phyloP scores from a whole-genome alignment of 1,140 invertebrate genomes.

The Calliopsis andreniformis region DNA sequence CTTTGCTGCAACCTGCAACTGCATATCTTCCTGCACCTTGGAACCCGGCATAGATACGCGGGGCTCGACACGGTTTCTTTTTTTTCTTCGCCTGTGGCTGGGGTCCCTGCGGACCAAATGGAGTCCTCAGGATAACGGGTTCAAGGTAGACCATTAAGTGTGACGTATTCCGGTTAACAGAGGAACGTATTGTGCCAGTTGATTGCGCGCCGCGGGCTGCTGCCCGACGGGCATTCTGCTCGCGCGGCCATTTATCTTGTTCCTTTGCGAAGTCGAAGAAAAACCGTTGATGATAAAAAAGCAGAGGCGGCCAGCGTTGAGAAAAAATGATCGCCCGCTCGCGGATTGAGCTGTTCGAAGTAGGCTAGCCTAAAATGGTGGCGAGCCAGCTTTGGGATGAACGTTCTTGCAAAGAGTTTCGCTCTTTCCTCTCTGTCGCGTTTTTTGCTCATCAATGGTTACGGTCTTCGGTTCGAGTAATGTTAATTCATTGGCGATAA shows the following conservation, averaged over 20 bases:
- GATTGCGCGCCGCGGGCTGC: constrained; percentile 52
- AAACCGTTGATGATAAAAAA: constrained; percentile 34
- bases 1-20: constrained; percentile 73
- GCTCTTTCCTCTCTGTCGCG: no score
- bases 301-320: neutral
- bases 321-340: constrained; percentile 20
- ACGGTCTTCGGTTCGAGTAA: no score
- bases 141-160: constrained; percentile 67
- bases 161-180: constrained; percentile 59
- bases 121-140: constrained; percentile 67
- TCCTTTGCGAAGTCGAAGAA: constrained; percentile 40
- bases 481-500: no score
- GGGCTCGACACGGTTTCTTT: constrained; percentile 1
- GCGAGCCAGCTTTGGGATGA: neutral
- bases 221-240: constrained; percentile 35
- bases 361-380: neutral
- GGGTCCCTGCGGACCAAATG: constrained; percentile 38
- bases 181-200: constrained; percentile 40
- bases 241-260: constrained; percentile 62
- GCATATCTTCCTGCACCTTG: constrained; percentile 62
- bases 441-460: no score
- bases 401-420: no score
- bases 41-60: constrained; percentile 54
- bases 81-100: neutral
- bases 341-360: constrained; percentile 25